Evolutionary conservation across 1,140 invertebrate species (phyloP).

Genomic region (Macrocentrus cingulum): DNA sequence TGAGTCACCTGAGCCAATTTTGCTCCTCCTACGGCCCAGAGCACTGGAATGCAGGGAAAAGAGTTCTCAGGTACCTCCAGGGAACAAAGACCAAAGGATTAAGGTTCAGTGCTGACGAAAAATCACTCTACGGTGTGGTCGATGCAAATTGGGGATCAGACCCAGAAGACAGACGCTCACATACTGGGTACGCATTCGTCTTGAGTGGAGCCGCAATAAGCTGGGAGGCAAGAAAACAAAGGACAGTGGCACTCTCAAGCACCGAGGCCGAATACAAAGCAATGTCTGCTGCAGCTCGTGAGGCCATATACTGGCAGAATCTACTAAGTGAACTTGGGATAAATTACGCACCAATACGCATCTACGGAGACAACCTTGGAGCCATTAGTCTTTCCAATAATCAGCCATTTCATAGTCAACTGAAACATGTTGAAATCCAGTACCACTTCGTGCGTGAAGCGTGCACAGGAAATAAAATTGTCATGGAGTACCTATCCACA

Average conservation of each 20-base stretch:
- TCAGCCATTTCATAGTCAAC: constrained; percentile 37
- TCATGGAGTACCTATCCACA: neutral
- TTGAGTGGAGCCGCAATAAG: constrained; percentile 29
- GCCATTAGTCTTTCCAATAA: constrained; percentile 41
- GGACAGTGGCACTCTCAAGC: constrained; percentile 42
- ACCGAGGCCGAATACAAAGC: constrained; percentile 50
- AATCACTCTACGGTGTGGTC: constrained; percentile 17
- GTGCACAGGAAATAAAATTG: neutral
- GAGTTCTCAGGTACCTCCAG: constrained; percentile 52
- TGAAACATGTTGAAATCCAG: constrained; percentile 50
- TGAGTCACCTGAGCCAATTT: constrained; percentile 54
- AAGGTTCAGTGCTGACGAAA: constrained; percentile 13
- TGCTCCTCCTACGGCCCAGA: constrained; percentile 39
- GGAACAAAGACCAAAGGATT: constrained; percentile 38
- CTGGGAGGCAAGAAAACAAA: constrained; percentile 46
- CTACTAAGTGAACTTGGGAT: constrained; percentile 22
- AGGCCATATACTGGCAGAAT: constrained; percentile 24
- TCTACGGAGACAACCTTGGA: constrained; percentile 42
- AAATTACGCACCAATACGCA: constrained; percentile 1
- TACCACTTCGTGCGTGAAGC: constrained; percentile 36
- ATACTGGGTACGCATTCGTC: constrained; percentile 35
- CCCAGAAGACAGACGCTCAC: constrained; percentile 31
- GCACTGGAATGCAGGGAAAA: constrained; percentile 53
- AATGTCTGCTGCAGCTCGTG: constrained; percentile 33
- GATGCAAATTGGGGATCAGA: constrained; percentile 39